Evolutionary conservation across 2,888 invertebrate species (phyloP).

Genomic region (Archaeoteleia sp.): DNA sequence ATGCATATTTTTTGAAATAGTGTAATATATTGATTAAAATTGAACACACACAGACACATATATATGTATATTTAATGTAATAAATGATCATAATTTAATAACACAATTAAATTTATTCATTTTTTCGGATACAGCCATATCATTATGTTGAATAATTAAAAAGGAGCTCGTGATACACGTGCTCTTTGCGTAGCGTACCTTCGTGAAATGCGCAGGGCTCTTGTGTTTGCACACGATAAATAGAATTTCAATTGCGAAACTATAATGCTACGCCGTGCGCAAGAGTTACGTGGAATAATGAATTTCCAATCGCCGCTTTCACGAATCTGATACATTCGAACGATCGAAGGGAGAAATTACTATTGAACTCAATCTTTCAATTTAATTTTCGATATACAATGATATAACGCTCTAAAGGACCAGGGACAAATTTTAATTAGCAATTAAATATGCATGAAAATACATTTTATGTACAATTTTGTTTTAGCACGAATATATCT

Average conservation of each 20-base stretch:
- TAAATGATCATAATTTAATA: too few relatives aligned
- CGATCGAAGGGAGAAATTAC: not conserved
- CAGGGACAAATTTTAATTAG: too few relatives aligned
- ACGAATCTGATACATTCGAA: not conserved
- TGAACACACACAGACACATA: too few relatives aligned
- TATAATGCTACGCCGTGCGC: slow-evolving; percentile 4
- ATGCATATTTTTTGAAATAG: too few relatives aligned
- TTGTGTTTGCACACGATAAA: slow-evolving; percentile 23
- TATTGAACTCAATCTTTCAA: not conserved
- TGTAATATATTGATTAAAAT: too few relatives aligned
- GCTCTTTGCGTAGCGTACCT: slow-evolving; percentile 14
- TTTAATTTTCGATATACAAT: not conserved
- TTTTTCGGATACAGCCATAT: too few relatives aligned
- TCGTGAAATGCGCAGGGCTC: slow-evolving; percentile 14
- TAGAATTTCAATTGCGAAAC: slow-evolving; percentile 36
- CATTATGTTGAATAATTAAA: slow-evolving; percentile 28
- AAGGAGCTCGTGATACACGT: slow-evolving; percentile 7
- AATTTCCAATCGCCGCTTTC: slow-evolving; percentile 18
- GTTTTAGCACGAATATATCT: too few relatives aligned
- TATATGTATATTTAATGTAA: too few relatives aligned
- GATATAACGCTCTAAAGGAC: not conserved
- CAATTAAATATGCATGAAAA: too few relatives aligned
- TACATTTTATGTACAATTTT: too few relatives aligned
- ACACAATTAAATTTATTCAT: too few relatives aligned
- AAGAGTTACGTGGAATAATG: slow-evolving; percentile 24